These are phyloP conservation scores for Idaea biselata DNA, from an alignment of 2,888 invertebrate species.

Conservation along the genomic window DNA sequence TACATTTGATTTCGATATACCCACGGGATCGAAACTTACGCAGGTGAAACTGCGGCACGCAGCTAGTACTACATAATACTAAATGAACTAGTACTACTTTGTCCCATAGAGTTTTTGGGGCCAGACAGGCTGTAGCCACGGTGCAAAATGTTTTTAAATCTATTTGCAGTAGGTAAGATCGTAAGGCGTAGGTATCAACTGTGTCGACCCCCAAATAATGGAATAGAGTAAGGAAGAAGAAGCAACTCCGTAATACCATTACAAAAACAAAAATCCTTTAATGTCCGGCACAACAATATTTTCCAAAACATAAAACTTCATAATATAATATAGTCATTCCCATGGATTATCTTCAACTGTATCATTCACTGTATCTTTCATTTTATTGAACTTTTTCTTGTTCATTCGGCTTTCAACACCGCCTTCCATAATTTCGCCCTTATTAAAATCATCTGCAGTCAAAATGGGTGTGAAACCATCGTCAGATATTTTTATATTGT, in stretches of 20 bases:
- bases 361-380: constrained; percentile 59
- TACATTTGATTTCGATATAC: too few relatives aligned
- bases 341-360: constrained; percentile 69
- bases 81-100: too few relatives aligned
- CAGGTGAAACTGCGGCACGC: too few relatives aligned
- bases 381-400: constrained; percentile 55
- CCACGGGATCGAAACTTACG: too few relatives aligned
- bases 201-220: too few relatives aligned
- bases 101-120: too few relatives aligned
- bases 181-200: too few relatives aligned
- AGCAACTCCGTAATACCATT: constrained; percentile 12
- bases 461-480: constrained; percentile 45
- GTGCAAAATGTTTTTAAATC: too few relatives aligned
- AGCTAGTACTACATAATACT: too few relatives aligned
- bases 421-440: constrained; percentile 66
- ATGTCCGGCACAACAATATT: constrained; percentile 65
- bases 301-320: constrained; percentile 68
- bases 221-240: too few relatives aligned
- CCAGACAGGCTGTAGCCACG: too few relatives aligned
- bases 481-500: constrained; percentile 29
- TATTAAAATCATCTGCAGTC: constrained; percentile 63
- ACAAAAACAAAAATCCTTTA: constrained; percentile 61
- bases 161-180: too few relatives aligned
- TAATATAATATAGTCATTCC: constrained; percentile 76
- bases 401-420: constrained; percentile 56